Percentiles rank a stretch among this genome's conserved stretches.
phyloP scores from a whole-genome alignment of 2,797 vertebrate genomes.

The Harpagifer antarcticus region DNA sequence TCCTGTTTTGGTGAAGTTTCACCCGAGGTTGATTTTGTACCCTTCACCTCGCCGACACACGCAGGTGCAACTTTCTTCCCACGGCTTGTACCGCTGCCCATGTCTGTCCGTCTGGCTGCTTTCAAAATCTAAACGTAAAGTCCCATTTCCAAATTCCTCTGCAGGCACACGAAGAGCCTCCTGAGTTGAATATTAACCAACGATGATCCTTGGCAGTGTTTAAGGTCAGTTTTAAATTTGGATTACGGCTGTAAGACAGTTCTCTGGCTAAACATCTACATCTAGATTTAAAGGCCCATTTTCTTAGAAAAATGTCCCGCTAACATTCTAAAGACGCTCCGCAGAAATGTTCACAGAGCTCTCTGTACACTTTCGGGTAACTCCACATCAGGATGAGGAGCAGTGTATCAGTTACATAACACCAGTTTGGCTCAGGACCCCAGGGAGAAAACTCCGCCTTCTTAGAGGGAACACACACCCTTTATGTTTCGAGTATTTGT shows the following conservation, averaged over 20 bases:
- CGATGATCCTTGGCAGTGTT: slow-evolving; percentile 25
- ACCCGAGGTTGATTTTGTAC: slow-evolving; percentile 28
- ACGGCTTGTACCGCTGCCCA: slow-evolving; percentile 83
- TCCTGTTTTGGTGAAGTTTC: slow-evolving; percentile 45
- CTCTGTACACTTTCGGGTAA: slow-evolving; percentile 45
- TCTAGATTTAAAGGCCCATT: background rate
- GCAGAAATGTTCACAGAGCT: slow-evolving; percentile 5
- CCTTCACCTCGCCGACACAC: slow-evolving; percentile 57
- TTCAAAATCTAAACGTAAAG: slow-evolving; percentile 7
- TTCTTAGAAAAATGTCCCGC: background rate
- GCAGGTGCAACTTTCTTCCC: slow-evolving; percentile 83
- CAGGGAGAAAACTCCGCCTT: slow-evolving; percentile 76
- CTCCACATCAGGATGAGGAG: slow-evolving; percentile 59
- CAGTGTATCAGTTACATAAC: slow-evolving; percentile 76
- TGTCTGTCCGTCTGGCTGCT: slow-evolving; percentile 39
- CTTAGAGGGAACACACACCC: slow-evolving; percentile 54
- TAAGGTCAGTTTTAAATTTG: slow-evolving; percentile 39
- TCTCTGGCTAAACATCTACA: slow-evolving; percentile 12
- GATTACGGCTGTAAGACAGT: slow-evolving; percentile 5
- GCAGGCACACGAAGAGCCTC: background rate
- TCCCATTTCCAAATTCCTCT: slow-evolving; percentile 43
- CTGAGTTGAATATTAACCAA: slow-evolving; percentile 50
- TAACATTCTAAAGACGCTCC: background rate
- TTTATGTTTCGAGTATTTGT: slow-evolving; percentile 42
- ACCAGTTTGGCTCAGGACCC: slow-evolving; percentile 65